Evolutionary conservation across 2,888 invertebrate genomes (phyloP), one percentile per base, ranked within the genome.

Genomic region (Phaedon cochleariae): DNA sequence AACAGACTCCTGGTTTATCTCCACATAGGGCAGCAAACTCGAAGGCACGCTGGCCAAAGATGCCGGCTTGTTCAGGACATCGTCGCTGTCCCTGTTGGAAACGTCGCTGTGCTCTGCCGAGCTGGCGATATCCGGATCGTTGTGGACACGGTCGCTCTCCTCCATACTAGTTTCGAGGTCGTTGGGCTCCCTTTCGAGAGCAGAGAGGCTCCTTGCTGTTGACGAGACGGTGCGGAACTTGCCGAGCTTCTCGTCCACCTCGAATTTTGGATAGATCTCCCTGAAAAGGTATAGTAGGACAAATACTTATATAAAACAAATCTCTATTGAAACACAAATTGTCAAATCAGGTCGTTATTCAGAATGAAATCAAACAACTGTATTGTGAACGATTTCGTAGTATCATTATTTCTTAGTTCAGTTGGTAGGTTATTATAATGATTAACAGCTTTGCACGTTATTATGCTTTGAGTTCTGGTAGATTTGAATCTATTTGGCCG

Each of bases 181-280:
- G 26, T 68, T 68, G n/a, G 67, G 59, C 10, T 72, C 70, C 46
- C 69, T 71, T 65, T 77, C 76, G 37, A 74, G 67, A 15, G 73
- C 74, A 10, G 76, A 74, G 7, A 75, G 61, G 52, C 75, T 75
- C 63, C 76, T 64, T 10, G 73, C 75, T 10, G 80, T 80, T 3
- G 80, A 83, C 10, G 83, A 87, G 1, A 89, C 89, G 0, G 88
- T 87, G 12, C 88, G 86, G 74, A 90, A 89, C 76, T 88, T 88
- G 0, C 90, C 90, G 2, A 88, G 81, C 69, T 82, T 83, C 66
- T 85, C 85, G 77, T 90, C 90, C 5, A 87, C 82, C 64, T 87
- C 87, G 9, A 86, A 82, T 79, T 89, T 90, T 0, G 90, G 90
- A 80, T 87, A 88, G 10, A 87, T 81, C 75, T 88, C 88, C 31